Evolutionary conservation across 2,113 vertebrate genomes (phyloP), one percentile per base, ranked within the genome.

Genomic region (Cercopithecus mona): DNA sequence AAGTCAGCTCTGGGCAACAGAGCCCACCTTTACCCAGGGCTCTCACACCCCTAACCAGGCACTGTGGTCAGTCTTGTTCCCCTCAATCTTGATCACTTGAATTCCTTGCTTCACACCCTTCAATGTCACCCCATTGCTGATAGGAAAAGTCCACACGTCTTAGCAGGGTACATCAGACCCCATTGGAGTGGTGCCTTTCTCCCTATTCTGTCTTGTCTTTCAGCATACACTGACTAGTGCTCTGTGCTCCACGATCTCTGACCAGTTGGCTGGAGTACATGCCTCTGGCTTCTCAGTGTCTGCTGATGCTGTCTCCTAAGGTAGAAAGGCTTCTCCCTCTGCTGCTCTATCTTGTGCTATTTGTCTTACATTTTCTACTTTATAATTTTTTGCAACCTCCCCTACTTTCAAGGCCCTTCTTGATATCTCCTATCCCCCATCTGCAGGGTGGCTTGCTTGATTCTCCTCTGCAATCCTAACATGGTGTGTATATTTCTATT

Each of bases 151-250:
- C 17, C 11, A 12, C 40, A 11, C 0, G 9, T 25, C 40, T 81
- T 1, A n/a, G 2, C n/a, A 38, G 0, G 7, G 32, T 2, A 6
- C 23, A 1, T 16, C 12, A 30, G 57, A 66, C 5, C 32, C 4
- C 57, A 2, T 6, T 0, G 13, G 12, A 4, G 12, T 1, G 3
- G 22, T 1, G 7, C 16, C 13, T 61, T 27, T 1, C 35, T n/a
- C 27, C 8, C 59, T 50, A 6, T 25, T 55, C 12, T 18, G 1
- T 52, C 35, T 48, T 59, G 27, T 6, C 18, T 5, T 55, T 48
- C 40, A 18, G 4, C 13, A 3, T 7, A 8, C 12, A 32, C 17
- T 32, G 27, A 4, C 32, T 3, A 4, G 5, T 20, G 1, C 27
- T 50, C 70, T 59, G 7, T 5, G 10, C 25, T 35, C 20, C 11